These are phyloP conservation scores for Scolopax mira DNA, from an alignment of 2,113 vertebrate species.

Conservation along the genomic window DNA sequence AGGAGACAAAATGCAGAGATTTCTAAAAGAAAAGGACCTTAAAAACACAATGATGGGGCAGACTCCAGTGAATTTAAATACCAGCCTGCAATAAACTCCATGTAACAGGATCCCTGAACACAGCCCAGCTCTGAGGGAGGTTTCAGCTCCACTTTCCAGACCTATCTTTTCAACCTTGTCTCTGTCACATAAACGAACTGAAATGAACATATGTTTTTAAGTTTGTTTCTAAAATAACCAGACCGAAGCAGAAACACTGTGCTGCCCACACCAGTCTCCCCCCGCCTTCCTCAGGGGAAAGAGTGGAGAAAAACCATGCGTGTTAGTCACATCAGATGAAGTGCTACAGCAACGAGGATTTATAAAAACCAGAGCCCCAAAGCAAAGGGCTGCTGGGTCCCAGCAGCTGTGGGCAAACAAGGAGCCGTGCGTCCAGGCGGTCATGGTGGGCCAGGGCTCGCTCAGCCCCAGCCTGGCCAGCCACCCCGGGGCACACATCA, in stretches of 20 bases:
- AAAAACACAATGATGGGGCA: neutral
- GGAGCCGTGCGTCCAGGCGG: neutral
- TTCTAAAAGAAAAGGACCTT: neutral
- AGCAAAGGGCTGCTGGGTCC: neutral
- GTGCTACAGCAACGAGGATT: neutral
- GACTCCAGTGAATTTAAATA: neutral
- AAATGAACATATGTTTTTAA: slow-evolving; percentile 59
- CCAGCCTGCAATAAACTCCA: neutral
- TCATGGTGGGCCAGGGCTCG: accelerated
- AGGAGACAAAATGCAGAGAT: neutral
- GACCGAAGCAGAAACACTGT: slow-evolving; percentile 7
- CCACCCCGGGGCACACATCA: neutral
- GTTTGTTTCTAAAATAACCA: slow-evolving; percentile 54
- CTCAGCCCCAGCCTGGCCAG: neutral
- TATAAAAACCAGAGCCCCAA: slow-evolving; percentile 15
- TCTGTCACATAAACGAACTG: slow-evolving; percentile 42
- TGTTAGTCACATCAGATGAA: slow-evolving; percentile 46
- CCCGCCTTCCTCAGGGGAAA: slow-evolving; percentile 15
- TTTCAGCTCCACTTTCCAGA: slow-evolving; percentile 39
- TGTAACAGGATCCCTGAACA: slow-evolving; percentile 21
- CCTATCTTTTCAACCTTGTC: slow-evolving; percentile 41
- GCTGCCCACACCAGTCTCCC: slow-evolving; percentile 24
- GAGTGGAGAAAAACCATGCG: slow-evolving; percentile 34
- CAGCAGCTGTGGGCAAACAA: neutral
- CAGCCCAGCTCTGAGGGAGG: slow-evolving; percentile 6